Conservation (phyloP, 2,888 invertebrate species). For the Bombylius discolor region DNA sequence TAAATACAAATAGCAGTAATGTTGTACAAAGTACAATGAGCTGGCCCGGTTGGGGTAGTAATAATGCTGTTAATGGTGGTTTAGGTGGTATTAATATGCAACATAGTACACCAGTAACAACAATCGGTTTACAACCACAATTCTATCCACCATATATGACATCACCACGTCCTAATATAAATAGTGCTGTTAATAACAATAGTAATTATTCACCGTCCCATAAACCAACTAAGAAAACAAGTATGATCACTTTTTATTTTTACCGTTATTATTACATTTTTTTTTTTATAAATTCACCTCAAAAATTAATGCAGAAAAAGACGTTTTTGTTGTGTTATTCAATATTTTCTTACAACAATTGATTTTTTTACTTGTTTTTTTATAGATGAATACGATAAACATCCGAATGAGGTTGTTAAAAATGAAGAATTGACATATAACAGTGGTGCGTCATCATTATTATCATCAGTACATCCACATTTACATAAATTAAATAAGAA, state of each 20-base stretch:
- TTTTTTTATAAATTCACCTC: neutral
- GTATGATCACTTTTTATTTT: constrained; percentile 17
- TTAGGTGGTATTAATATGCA: constrained; percentile 17
- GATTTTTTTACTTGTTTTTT: neutral
- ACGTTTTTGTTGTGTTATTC: neutral
- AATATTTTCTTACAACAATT: neutral
- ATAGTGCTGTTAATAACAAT: constrained; percentile 26
- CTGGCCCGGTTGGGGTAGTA: constrained; percentile 20
- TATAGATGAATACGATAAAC: constrained; percentile 72
- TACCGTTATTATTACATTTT: neutral
- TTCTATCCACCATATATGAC: constrained; percentile 24
- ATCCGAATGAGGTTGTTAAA: constrained; percentile 85
- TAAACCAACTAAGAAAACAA: constrained; percentile 53
- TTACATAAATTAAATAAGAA: constrained; percentile 3
- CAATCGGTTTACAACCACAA: constrained; percentile 19
- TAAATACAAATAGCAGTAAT: constrained; percentile 28
- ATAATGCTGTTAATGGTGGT: constrained; percentile 17
- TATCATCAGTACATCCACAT: constrained; percentile 2
- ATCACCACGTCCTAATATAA: constrained; percentile 22
- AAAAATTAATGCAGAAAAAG: too few species aligned
- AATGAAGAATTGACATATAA: constrained; percentile 80
- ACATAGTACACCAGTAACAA: constrained; percentile 18
- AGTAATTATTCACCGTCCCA: constrained; percentile 32
- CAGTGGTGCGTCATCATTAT: constrained; percentile 28
- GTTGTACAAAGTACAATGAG: constrained; percentile 30